Conservation (phyloP, 2,888 invertebrate genomes). For the Saturnia pavonia region DNA sequence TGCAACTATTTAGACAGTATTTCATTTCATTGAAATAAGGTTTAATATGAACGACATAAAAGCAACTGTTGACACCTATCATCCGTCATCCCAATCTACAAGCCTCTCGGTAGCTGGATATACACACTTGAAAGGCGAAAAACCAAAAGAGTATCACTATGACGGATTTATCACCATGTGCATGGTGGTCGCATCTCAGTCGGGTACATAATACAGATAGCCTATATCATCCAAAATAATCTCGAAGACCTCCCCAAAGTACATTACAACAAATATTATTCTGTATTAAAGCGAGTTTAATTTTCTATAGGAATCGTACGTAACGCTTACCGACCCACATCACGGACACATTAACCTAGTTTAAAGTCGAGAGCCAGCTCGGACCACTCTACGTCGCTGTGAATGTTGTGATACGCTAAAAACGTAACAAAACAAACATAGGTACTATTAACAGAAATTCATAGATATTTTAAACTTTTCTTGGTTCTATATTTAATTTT, state of each 20-base stretch:
- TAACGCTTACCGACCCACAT: constrained; percentile 64
- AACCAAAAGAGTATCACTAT: too few relatives aligned
- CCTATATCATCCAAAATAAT: background rate
- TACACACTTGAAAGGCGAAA: too few relatives aligned
- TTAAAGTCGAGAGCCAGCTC: constrained; percentile 59
- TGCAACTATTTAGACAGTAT: background rate
- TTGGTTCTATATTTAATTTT: background rate
- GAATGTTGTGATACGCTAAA: constrained; percentile 30
- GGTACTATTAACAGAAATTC: background rate
- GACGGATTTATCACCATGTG: too few relatives aligned
- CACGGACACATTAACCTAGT: constrained; percentile 72
- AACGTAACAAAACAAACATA: constrained; percentile 16
- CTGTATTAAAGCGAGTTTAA: constrained; percentile 43
- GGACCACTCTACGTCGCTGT: constrained; percentile 53
- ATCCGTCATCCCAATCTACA: too few relatives aligned
- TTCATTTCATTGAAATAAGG: too few relatives aligned
- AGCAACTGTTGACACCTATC: too few relatives aligned
- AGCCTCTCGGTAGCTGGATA: too few relatives aligned
- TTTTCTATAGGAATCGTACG: constrained; percentile 49
- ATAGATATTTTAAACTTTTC: background rate
- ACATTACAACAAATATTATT: constrained; percentile 42
- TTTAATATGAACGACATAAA: too few relatives aligned
- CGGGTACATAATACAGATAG: too few relatives aligned
- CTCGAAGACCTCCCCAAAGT: constrained; percentile 47
- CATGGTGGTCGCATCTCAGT: too few relatives aligned